Base-by-base conservation (phyloP, 2,888 invertebrate species). In the Eilema caniola region DNA sequence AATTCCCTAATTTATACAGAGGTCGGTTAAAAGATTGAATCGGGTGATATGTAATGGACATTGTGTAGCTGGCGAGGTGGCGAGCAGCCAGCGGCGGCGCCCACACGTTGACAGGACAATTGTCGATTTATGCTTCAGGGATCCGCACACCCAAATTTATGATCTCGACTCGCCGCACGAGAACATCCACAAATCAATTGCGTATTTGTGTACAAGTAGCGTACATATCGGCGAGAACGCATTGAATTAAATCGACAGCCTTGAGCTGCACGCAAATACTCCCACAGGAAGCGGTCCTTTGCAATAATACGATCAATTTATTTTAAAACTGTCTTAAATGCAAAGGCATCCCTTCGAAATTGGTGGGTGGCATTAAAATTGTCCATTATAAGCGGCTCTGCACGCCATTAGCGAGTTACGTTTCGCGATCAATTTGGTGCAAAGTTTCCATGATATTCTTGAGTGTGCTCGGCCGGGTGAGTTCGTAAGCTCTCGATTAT, bases 401-500 rank as follows among this genome's bases (percentile, higher is more conserved):
- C 79, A 79, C 75, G 83, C 85, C 85, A 86, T 89, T 89, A 87
- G 84, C 79, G 80, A 81, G 86, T 85, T 84, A 87, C 87, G 85
- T 88, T 88, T 86, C 83, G 86, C 85, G 87, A 91, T 91, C 89
- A 90, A 90, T 91, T 89, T 85, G 78, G 82, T 85, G 83, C 85
- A 86, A 83, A 89, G 87, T 91, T 90, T 88, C 86, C 86, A 88
- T 87, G 88, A 89, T 90, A 90, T 87, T 86, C 84, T 83, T 79
- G 83, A 82, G 81, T 78, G 85, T 84, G 82, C 80, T 82, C 80
- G 80, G 78, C 83, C 84, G 89, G 89, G 83, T 87, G 90, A 89
- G 89, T 91, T 90, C 87, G 90, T 92, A 91, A 93, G 92, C 90
- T 88, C 87, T 84, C 90, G 90, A 91, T 94, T 94, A 94, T 94